A percentile compares a stretch with the other conserved stretches of the same genome.
Conservation (phyloP, 2,797 vertebrate species). For the Helicolenus hilgendorfi region DNA sequence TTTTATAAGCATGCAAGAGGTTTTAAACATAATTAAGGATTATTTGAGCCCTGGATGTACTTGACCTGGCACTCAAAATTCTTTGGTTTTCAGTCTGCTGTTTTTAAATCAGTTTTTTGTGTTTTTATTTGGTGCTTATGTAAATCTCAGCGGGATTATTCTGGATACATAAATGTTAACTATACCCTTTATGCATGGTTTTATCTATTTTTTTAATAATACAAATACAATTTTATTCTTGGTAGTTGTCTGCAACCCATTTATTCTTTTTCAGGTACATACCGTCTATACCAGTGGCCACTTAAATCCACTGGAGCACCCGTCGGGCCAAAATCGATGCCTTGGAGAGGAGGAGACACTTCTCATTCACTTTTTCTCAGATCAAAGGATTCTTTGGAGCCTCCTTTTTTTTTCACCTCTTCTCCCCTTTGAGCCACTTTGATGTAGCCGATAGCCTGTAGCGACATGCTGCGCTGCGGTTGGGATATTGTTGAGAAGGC, state of each 20-base stretch:
- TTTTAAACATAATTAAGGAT: no score
- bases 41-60: no score
- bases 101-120: no score
- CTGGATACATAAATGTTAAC: no score
- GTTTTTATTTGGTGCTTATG: no score
- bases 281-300: background rate
- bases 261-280: background rate
- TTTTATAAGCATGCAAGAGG: no score
- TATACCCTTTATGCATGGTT: no score
- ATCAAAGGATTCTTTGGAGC: slow-evolving; percentile 34
- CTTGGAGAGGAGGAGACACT: background rate
- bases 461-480: background rate
- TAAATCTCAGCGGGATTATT: no score
- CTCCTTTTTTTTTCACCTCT: background rate
- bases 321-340: background rate
- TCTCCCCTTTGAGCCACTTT: slow-evolving; percentile 47
- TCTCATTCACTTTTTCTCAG: background rate
- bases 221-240: no score
- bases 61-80: no score
- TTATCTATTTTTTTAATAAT: no score
- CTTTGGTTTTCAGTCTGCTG: no score
- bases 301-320: background rate
- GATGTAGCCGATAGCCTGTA: slow-evolving; percentile 15
- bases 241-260: background rate
- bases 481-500: background rate